Evolutionary conservation across 2,113 vertebrate species (phyloP), one percentile per base, ranked within the genome.

Genomic region (Panthera uncia): DNA sequence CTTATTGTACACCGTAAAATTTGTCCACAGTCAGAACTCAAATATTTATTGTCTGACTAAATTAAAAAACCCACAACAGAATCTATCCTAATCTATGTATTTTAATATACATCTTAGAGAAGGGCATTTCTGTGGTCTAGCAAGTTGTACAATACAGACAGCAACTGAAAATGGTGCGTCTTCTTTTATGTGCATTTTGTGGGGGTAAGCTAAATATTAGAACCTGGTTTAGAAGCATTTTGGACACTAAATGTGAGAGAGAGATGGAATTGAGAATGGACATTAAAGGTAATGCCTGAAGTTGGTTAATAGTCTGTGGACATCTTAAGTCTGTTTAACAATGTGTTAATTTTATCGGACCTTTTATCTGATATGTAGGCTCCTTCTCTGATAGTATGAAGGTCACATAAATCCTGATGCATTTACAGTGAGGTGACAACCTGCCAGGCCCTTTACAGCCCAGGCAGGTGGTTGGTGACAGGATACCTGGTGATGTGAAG

Each of bases 381-480:
- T 52, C 13, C 33, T 91, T 91, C 57, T 78, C 55, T 89, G 45
- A 63, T 94, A 94, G 73, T 90, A 36, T 74, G 38, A 96, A 95
- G 92, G 85, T 93, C 81, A 79, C 80, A 16, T 76, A 97, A 96
- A 93, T 93, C 66, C 80, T 88, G 63, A 81, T n/a, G 5, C 2
- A 31, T 89, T 94, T 52, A 29, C 21, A 84, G 31, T 36, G 78
- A 95, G 95, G 61, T 79, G 79, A 50, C 18, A 79, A 80, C n/a
- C 69, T 91, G 65, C 29, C n/a, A 80, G 71, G 16, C 21, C 15
- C 50, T 87, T 82, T 33, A 33, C 29, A 80, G 9, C 7, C 45
- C n/a, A 82, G 38, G 74, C 63, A 91, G 61, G 68, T 68, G 38
- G n/a, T 16, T 73, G 45, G 50, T 83, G 90, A 93, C 45, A 88